These are phyloP conservation scores for Menidia menidia DNA, from an alignment of 2,797 vertebrate genomes.

Conservation along the genomic window DNA sequence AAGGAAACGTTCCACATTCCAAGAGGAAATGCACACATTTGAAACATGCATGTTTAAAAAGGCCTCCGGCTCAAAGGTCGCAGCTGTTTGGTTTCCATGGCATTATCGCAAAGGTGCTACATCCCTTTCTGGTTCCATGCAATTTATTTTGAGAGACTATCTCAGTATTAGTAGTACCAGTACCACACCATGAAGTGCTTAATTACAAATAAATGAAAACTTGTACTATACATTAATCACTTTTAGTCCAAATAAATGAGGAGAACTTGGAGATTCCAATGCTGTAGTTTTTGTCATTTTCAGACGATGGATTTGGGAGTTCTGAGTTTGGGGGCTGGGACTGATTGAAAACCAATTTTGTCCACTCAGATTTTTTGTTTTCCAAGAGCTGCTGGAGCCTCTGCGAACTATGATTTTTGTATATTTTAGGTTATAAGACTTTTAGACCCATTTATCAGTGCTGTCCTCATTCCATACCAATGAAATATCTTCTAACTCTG, in stretches of 20 bases:
- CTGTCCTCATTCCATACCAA: neutral
- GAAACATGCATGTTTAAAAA: constrained; percentile 69
- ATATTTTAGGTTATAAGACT: too few relatives aligned
- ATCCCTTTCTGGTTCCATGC: constrained; percentile 65
- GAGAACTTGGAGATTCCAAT: constrained; percentile 49
- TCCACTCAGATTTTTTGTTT: neutral
- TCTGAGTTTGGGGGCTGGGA: neutral
- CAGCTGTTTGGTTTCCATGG: constrained; percentile 55
- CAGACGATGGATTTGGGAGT: too few relatives aligned
- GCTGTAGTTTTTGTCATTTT: constrained; percentile 41
- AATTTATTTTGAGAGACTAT: constrained; percentile 54
- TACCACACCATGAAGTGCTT: constrained; percentile 79
- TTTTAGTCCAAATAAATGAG: constrained; percentile 80
- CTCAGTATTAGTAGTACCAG: constrained; percentile 55
- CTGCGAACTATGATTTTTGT: neutral
- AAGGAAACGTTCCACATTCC: neutral
- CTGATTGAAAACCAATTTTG: neutral
- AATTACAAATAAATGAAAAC: constrained; percentile 28
- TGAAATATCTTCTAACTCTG: neutral
- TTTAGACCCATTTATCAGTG: neutral
- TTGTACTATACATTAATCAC: constrained; percentile 70
- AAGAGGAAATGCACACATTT: constrained; percentile 21
- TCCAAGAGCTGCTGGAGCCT: neutral
- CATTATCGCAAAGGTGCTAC: constrained; percentile 83
- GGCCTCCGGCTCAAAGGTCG: constrained; percentile 43